Evolutionary conservation across 53 echinoderm and acorn worm species (phyloP).

Genomic region (Zoroaster sp.): DNA sequence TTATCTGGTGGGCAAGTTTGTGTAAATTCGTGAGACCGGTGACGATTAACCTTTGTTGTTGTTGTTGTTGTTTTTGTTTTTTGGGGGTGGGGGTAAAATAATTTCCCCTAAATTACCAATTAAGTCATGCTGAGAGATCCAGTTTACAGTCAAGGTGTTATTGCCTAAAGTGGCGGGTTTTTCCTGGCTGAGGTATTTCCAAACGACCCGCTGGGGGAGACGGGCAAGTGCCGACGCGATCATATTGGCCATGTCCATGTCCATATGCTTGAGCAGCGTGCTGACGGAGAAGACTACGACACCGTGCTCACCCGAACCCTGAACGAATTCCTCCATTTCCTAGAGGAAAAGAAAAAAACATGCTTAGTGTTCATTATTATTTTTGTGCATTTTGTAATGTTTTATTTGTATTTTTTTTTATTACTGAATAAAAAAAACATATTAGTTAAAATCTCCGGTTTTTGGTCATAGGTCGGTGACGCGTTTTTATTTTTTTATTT

Average conservation of each 20-base stretch:
- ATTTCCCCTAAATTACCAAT: conserved; percentile 13
- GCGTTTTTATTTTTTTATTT: too few species aligned
- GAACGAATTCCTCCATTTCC: conserved; percentile 24
- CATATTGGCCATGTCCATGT: conserved; percentile 49
- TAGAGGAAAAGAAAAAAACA: background rate
- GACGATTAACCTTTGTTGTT: too few species aligned
- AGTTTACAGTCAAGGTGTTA: conserved; percentile 1
- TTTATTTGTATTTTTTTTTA: too few species aligned
- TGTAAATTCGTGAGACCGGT: too few species aligned
- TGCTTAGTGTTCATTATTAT: too few species aligned
- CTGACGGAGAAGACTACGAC: conserved; percentile 28
- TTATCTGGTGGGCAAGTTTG: too few species aligned
- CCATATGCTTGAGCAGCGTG: conserved; percentile 25
- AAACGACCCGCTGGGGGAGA: conserved; percentile 28
- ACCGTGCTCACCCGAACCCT: conserved; percentile 33
- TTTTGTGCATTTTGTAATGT: too few species aligned
- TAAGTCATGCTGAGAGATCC: conserved; percentile 25
- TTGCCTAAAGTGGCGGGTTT: conserved; percentile 10
- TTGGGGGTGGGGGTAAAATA: too few species aligned
- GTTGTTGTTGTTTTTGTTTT: too few species aligned
- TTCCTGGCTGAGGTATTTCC: conserved; percentile 29
- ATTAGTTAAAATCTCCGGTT: too few species aligned
- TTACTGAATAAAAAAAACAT: too few species aligned
- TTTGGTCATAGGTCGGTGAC: too few species aligned
- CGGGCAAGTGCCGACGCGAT: conserved; percentile 38